Evolutionary conservation across 2,797 vertebrate species (phyloP), one percentile per base, ranked within the genome.

Genomic region (Tamandua tetradactyla): DNA sequence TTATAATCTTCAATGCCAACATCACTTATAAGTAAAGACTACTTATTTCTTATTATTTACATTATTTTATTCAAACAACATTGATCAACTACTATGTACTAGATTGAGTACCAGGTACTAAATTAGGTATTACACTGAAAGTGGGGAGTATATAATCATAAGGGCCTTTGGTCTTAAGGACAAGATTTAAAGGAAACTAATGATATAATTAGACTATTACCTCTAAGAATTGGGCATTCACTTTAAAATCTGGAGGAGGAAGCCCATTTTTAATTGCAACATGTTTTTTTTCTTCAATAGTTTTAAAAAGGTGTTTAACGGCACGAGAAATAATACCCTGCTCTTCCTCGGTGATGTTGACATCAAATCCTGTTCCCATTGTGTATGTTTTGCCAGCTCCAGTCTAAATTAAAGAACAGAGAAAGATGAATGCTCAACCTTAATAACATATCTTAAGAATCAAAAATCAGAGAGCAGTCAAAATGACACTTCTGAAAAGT

Each of bases 331-430:
- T 99, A 97, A 99, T 99, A 59, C 99, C 99, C 96, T 99, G 98
- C 66, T 99, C 99, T 17, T 99, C 99, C 74, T 99, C 99, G 7
- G 96, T 98, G 89, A 99, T 98, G 98, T 98, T 99, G 94, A 99
- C 99, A 49, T 99, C 99, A 90, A 99, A 99, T 89, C 99, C 99
- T 10, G 99, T 99, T 93, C 99, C 99, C 99, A 99, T 99, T 87
- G 99, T 99, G 85, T 99, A 99, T 0, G 99, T 99, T 98, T 99
- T 99, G 74, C 99, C 99, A 78, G 99, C 99, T 79, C 99, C 99
- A 22, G 99, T 99, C 99, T 99, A 89, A 94, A 97, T 91, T 96
- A 74, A 97, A 93, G 87, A 92, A 88, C 80, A 27, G 59, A 93
- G 44, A 76, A 57, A 44, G 6, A 97, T 10, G 7, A 71, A 9